Evolutionary conservation across 2,113 vertebrate species (phyloP), one percentile per base, ranked within the genome.

Genomic region (Oreotragus oreotragus): DNA sequence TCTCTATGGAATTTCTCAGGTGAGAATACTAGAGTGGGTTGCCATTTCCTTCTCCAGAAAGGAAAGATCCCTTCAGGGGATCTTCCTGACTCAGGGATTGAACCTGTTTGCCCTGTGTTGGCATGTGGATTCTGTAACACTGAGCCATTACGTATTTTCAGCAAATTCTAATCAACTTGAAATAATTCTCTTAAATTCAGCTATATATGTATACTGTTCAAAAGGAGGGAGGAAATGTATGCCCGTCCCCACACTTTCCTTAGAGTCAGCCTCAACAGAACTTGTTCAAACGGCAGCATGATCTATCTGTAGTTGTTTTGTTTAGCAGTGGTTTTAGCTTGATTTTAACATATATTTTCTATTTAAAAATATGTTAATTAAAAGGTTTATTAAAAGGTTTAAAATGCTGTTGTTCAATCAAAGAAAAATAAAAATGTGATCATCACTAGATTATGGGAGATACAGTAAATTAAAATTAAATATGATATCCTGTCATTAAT

Each of bases 381-480:
- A 87, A 60, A 7, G 4, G 19, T 70, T 36, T 36, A 36, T 36
- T 21, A 36, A 14, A 76, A 96, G 43, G 36, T 11, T 80, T 91
- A 66, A 43, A n/a, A 43, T 86, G 10, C 7, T 88, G 16, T 47
- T 76, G 30, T 84, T 84, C 36, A 15, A 25, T 36, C 81, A 62
- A 91, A 93, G 36, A 49, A 58, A 94, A 79, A 84, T 8, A 60
- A 33, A 93, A n/a, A 25, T 80, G 43, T 92, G 21, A 39, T 51
- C 51, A 45, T 93, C 62, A 23, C 33, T 98, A 43, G 43, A 19
- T 84, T 98, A 84, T 64, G 19, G 17, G 58, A 96, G 87, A 86
- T 28, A 1, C 8, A 66, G 17, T 51, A 0, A 49, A 79, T 47
- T 90, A 51, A 92, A 84, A 88, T 45, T 85, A 16, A 94, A 51